A percentile compares a stretch with the other conserved stretches of the same genome.
phyloP scores from a whole-genome alignment of 2,113 vertebrate species.

The Nansenia antarctica region DNA sequence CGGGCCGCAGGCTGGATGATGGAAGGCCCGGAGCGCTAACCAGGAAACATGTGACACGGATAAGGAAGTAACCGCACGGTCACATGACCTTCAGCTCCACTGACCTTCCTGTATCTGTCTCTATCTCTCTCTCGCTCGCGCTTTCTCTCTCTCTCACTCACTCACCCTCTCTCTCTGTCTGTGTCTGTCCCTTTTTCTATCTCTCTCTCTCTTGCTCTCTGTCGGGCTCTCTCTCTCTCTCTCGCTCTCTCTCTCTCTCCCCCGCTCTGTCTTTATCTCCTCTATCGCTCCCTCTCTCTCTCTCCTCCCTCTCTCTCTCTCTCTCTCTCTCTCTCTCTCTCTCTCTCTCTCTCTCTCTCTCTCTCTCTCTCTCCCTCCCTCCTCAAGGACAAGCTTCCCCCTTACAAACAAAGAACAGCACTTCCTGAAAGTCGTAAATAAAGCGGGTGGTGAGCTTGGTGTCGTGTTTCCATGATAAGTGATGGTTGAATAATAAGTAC shows the following conservation, averaged over 20 bases:
- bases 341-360: neutral
- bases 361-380: neutral
- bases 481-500: neutral
- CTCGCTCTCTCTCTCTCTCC: neutral
- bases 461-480: slow-evolving; percentile 43
- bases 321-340: slow-evolving; percentile 1
- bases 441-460: slow-evolving; percentile 44
- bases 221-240: neutral
- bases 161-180: slow-evolving; percentile 1
- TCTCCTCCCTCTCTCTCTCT: neutral
- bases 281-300: too few relatives aligned
- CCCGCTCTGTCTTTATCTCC: too few relatives aligned
- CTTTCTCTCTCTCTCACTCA: too few relatives aligned
- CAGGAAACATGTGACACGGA: neutral
- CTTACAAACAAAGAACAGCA: slow-evolving; percentile 60
- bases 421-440: slow-evolving; percentile 67
- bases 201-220: slow-evolving; percentile 1
- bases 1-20: too few relatives aligned
- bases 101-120: slow-evolving; percentile 5
- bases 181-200: neutral
- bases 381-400: slow-evolving; percentile 21
- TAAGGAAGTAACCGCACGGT: slow-evolving; percentile 3
- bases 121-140: too few relatives aligned
- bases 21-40: neutral
- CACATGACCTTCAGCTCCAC: slow-evolving; percentile 4